A percentile compares a stretch with the other conserved stretches of the same genome.
Conservation (phyloP, 1,140 invertebrate species). For the Aphidius ervi region DNA sequence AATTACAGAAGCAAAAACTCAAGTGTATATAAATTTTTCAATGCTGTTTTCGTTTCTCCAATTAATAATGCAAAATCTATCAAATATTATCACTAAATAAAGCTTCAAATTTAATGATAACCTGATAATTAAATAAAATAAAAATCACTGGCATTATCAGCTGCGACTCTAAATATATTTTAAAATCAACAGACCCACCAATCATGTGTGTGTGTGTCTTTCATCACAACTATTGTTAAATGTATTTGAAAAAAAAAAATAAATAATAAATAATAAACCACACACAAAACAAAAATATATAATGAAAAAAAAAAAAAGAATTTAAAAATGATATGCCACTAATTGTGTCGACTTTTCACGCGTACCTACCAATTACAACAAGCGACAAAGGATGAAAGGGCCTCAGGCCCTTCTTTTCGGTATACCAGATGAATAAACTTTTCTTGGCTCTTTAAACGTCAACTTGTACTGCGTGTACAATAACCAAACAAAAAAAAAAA, state of each 20-base stretch:
- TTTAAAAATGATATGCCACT: conserved; percentile 1
- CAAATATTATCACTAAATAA: too few species aligned
- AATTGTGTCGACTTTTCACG: conserved; percentile 20
- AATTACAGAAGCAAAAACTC: conserved; percentile 28
- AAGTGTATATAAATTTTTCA: conserved; percentile 12
- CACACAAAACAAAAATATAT: not conserved
- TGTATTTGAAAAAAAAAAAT: too few species aligned
- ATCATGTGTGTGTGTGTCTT: too few species aligned
- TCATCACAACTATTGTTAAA: too few species aligned
- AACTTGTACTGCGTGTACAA: not conserved
- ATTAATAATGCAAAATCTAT: too few species aligned
- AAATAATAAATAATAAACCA: too few species aligned
- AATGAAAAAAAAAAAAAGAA: conserved; percentile 4
- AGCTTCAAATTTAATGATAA: too few species aligned
- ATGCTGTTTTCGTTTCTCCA: not conserved
- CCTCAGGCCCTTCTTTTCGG: conserved; percentile 1
- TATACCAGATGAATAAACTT: conserved; percentile 15
- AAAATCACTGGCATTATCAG: too few species aligned
- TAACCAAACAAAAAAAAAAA: too few species aligned
- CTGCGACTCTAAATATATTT: too few species aligned
- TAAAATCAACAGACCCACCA: too few species aligned
- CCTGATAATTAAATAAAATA: too few species aligned
- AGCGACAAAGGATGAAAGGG: conserved; percentile 19
- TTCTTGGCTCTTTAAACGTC: conserved; percentile 12
- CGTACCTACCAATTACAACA: conserved; percentile 16